Conservation (phyloP, 2,888 invertebrate species). For the Cabera pusaria region DNA sequence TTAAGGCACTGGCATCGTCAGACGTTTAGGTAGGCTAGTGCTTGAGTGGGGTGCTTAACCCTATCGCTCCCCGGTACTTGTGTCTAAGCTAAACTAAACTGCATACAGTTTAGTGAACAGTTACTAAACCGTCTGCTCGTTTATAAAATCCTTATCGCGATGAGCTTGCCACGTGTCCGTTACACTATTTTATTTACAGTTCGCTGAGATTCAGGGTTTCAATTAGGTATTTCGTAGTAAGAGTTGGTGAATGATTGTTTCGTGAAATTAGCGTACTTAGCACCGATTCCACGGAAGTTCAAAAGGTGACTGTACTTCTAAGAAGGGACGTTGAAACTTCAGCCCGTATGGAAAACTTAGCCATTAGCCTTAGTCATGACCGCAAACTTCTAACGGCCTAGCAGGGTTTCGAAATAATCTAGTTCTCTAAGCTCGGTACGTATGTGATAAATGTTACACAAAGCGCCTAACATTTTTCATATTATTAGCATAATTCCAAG, state of each 20-base stretch:
- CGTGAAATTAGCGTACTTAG: conserved; percentile 14
- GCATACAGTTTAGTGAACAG: conserved; percentile 22
- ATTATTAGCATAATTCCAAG: too few species aligned
- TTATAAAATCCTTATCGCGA: conserved; percentile 25
- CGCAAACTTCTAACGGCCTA: conserved; percentile 50
- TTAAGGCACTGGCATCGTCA: conserved; percentile 17
- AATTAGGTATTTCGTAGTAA: conserved; percentile 3
- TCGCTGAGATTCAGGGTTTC: conserved; percentile 15
- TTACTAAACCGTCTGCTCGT: conserved; percentile 26
- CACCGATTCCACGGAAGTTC: conserved; percentile 22
- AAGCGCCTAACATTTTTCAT: too few species aligned
- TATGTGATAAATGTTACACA: too few species aligned
- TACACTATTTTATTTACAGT: conserved; percentile 16
- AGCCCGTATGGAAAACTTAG: conserved; percentile 54
- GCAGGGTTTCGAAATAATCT: conserved; percentile 47
- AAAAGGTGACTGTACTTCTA: conserved; percentile 73
- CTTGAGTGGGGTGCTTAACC: conserved; percentile 18
- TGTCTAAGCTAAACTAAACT: conserved; percentile 20
- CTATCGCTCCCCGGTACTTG: conserved; percentile 13
- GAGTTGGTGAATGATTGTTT: conserved; percentile 14
- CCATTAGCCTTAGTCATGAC: conserved; percentile 47
- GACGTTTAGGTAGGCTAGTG: conserved; percentile 28
- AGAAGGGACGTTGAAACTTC: conserved; percentile 53
- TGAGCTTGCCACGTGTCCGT: conserved; percentile 20
- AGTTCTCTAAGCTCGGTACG: too few species aligned